Evolutionary conservation across 2,888 invertebrate genomes (phyloP).

Genomic region (Calameuta filiformis): DNA sequence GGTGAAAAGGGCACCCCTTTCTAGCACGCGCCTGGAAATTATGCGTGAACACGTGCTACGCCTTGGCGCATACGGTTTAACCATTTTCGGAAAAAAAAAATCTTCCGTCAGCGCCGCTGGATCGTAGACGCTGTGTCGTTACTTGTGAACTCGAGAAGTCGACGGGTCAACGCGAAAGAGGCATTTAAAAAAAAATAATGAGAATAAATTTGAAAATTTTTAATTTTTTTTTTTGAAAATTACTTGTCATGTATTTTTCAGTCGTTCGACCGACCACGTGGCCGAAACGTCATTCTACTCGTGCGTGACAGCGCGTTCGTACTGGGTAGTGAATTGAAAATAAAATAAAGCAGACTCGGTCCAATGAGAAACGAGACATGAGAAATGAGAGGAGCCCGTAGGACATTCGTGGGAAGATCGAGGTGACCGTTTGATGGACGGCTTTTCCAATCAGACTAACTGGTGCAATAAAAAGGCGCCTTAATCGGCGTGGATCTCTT

Average conservation of each 20-base stretch:
- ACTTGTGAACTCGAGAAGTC: neutral
- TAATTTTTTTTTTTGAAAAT: too few species aligned
- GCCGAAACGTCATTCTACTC: too few species aligned
- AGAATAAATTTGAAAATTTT: too few species aligned
- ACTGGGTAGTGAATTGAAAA: too few species aligned
- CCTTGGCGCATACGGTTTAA: constrained; percentile 47
- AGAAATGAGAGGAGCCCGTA: neutral
- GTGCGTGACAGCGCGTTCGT: too few species aligned
- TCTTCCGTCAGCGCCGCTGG: constrained; percentile 15
- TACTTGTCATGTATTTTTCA: too few species aligned
- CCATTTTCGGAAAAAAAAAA: constrained; percentile 51
- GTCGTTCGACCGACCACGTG: too few species aligned
- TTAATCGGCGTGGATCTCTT: constrained; percentile 17
- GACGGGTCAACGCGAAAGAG: neutral
- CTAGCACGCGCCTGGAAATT: constrained; percentile 28
- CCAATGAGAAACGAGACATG: neutral
- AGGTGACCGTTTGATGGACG: constrained; percentile 26
- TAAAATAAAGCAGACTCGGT: too few species aligned
- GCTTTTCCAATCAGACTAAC: constrained; percentile 26
- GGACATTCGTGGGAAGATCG: constrained; percentile 12
- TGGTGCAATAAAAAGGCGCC: constrained; percentile 26
- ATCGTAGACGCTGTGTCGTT: neutral
- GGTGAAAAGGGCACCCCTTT: too few species aligned
- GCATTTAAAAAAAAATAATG: too few species aligned
- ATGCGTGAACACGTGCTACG: constrained; percentile 53